These are phyloP conservation scores for Meriones unguiculatus DNA, from an alignment of 2,113 vertebrate genomes.

Conservation along the genomic window DNA sequence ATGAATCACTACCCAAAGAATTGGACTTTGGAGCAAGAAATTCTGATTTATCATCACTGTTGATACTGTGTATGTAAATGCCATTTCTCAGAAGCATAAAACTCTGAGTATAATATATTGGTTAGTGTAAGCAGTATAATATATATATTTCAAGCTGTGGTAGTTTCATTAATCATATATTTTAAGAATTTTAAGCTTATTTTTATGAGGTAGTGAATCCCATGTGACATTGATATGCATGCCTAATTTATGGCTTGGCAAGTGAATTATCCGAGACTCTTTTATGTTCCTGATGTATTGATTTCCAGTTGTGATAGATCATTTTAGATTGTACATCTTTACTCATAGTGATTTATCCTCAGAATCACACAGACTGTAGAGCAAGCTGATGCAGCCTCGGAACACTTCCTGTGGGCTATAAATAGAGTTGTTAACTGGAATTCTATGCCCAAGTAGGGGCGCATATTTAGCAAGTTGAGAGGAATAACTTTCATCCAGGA, in stretches of 20 bases:
- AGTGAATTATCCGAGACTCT: conserved; percentile 77
- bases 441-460: conserved; percentile 62
- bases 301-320: conserved; percentile 81
- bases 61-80: conserved; percentile 82
- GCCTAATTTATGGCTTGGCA: conserved; percentile 80
- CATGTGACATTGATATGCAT: conserved; percentile 75
- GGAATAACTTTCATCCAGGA: conserved; percentile 67
- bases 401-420: conserved; percentile 65
- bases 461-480: conserved; percentile 74
- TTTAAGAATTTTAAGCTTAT: conserved; percentile 82
- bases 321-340: conserved; percentile 77
- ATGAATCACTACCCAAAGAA: conserved; percentile 79
- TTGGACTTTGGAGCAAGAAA: conserved; percentile 76
- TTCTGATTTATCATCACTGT: conserved; percentile 76
- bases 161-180: conserved; percentile 83
- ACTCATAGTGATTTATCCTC: conserved; percentile 73
- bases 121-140: conserved; percentile 77
- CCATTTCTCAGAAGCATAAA: conserved; percentile 82
- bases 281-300: conserved; percentile 81
- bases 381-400: conserved; percentile 52
- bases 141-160: conserved; percentile 74
- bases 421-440: conserved; percentile 74
- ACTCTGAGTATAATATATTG: conserved; percentile 77
- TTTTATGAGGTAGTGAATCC: conserved; percentile 76
- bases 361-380: conserved; percentile 64